Evolutionary conservation across 1,140 invertebrate species (phyloP).

Genomic region (Anthonomus grandis): DNA sequence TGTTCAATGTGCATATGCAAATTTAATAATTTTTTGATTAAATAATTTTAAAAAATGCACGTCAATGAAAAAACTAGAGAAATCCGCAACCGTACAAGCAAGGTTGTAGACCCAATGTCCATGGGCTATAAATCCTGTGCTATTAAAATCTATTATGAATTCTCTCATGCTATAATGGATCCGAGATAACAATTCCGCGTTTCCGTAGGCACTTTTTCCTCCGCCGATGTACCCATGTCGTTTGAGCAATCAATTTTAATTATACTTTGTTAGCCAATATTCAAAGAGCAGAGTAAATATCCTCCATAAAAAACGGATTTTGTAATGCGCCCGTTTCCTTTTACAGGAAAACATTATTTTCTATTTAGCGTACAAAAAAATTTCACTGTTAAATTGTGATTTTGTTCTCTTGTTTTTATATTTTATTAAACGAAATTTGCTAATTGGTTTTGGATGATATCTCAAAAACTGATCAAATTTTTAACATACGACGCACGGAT

Average conservation of each 20-base stretch:
- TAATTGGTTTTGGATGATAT: too few relatives aligned
- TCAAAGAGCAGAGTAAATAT: background rate
- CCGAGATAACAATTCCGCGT: conserved; percentile 23
- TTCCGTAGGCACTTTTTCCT: conserved; percentile 22
- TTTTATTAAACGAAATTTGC: too few relatives aligned
- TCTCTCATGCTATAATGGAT: conserved; percentile 24
- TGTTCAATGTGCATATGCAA: too few relatives aligned
- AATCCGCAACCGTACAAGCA: too few relatives aligned
- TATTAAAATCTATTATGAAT: conserved; percentile 24
- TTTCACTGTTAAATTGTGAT: too few relatives aligned
- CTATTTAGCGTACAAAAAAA: too few relatives aligned
- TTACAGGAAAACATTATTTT: background rate
- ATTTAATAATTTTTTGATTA: too few relatives aligned
- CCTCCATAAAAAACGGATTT: conserved; percentile 5
- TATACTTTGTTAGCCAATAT: conserved; percentile 24
- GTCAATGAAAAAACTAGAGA: too few relatives aligned
- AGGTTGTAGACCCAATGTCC: conserved; percentile 23
- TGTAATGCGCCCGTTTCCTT: conserved; percentile 7
- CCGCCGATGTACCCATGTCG: conserved; percentile 10
- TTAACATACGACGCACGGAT: too few relatives aligned
- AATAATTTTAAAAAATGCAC: too few relatives aligned
- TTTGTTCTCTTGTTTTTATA: too few relatives aligned
- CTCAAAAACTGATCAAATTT: too few relatives aligned
- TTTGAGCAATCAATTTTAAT: conserved; percentile 26
- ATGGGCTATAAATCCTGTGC: conserved; percentile 23